phyloP scores from a whole-genome alignment of 2,113 vertebrate species.

The Oplegnathus fasciatus region DNA sequence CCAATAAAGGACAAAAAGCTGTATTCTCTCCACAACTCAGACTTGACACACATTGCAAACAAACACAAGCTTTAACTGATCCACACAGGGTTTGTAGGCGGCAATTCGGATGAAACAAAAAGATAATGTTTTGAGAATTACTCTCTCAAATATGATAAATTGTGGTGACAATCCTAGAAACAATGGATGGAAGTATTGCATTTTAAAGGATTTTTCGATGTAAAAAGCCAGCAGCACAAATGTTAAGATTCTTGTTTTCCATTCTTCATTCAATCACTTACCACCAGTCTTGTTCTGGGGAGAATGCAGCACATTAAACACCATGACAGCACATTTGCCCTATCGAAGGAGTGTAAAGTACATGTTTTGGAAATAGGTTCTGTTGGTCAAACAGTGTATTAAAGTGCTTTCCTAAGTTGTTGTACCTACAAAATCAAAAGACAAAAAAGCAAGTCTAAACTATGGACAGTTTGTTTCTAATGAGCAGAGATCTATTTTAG shows the following conservation, averaged over 20 bases:
- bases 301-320: slow-evolving; percentile 89
- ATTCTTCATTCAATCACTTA: slow-evolving; percentile 41
- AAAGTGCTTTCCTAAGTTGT: slow-evolving; percentile 95
- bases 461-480: slow-evolving; percentile 94
- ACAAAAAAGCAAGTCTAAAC: slow-evolving; percentile 85
- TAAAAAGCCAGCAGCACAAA: slow-evolving; percentile 58
- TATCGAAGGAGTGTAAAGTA: slow-evolving; percentile 92
- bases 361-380: slow-evolving; percentile 91
- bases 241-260: neutral
- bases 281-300: slow-evolving; percentile 87
- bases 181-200: slow-evolving; percentile 5
- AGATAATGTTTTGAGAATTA: neutral
- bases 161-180: slow-evolving; percentile 80
- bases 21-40: slow-evolving; percentile 90
- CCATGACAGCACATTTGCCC: slow-evolving; percentile 85
- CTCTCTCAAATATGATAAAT: slow-evolving; percentile 34
- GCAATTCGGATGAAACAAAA: slow-evolving; percentile 21
- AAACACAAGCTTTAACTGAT: slow-evolving; percentile 54
- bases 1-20: slow-evolving; percentile 81
- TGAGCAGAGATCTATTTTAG: slow-evolving; percentile 99
- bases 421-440: slow-evolving; percentile 85
- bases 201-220: slow-evolving; percentile 24
- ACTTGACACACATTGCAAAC: slow-evolving; percentile 31
- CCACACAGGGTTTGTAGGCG: slow-evolving; percentile 11
- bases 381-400: slow-evolving; percentile 95